Percentiles rank a stretch among this genome's conserved stretches.
Evolutionary conservation across 2,113 vertebrate genomes (phyloP).

Genomic region (Lates calcarifer): DNA sequence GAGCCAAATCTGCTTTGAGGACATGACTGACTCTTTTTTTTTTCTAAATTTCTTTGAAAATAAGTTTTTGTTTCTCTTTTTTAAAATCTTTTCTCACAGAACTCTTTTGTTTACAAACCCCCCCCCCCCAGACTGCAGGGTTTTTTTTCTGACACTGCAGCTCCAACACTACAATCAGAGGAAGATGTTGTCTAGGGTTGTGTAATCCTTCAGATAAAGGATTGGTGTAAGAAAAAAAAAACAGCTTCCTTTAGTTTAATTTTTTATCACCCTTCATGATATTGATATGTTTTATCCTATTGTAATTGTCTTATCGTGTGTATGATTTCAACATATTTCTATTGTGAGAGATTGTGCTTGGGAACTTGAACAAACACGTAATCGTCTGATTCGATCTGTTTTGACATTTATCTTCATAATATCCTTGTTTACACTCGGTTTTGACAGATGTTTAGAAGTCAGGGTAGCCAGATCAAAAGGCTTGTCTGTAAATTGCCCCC

Average conservation of each 20-base stretch:
- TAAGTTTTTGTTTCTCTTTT: not conserved
- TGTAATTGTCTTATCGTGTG: not conserved
- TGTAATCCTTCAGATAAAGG: not conserved
- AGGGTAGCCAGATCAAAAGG: conserved; percentile 56
- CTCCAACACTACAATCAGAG: not conserved
- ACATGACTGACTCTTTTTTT: not conserved
- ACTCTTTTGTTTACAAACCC: not conserved
- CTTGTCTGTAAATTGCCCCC: conserved; percentile 37
- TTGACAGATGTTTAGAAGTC: conserved; percentile 46
- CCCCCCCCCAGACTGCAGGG: not conserved
- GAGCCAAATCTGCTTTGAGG: not conserved
- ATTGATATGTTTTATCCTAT: conserved; percentile 3
- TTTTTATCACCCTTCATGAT: too few relatives aligned
- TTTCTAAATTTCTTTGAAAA: not conserved
- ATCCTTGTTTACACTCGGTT: conserved; percentile 44
- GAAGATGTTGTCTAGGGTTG: not conserved
- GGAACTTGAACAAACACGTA: conserved; percentile 27
- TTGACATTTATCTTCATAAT: conserved; percentile 61
- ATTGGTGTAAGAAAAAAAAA: too few relatives aligned
- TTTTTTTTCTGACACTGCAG: not conserved
- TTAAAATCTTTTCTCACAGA: not conserved
- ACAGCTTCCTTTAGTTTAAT: too few relatives aligned
- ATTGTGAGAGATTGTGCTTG: conserved; percentile 5
- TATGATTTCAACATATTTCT: conserved; percentile 27
- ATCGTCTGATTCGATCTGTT: conserved; percentile 41